Conservation (phyloP, 2,113 vertebrate species). For the Australoheros scitulus region DNA sequence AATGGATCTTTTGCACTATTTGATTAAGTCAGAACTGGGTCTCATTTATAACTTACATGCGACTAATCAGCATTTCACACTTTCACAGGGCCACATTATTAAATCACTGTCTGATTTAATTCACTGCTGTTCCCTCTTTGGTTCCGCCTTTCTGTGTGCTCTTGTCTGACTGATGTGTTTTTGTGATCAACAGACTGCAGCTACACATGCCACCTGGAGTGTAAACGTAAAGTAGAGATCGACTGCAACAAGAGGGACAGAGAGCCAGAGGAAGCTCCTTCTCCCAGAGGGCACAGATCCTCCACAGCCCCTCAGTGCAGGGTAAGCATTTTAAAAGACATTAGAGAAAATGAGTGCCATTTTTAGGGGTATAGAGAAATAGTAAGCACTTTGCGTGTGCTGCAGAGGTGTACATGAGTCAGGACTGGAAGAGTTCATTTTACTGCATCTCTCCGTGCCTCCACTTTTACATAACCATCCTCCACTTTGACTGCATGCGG, state of each 20-base stretch:
- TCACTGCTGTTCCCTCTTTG: background rate
- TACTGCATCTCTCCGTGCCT: slow-evolving; percentile 20
- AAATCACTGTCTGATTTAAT: background rate
- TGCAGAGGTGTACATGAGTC: slow-evolving; percentile 28
- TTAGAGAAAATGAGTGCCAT: background rate
- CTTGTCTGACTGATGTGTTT: slow-evolving; percentile 29
- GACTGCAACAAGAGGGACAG: slow-evolving; percentile 84
- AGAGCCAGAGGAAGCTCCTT: slow-evolving; percentile 58
- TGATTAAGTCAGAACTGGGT: background rate
- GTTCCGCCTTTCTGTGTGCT: background rate
- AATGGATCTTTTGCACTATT: background rate
- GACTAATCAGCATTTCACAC: background rate
- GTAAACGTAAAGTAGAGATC: slow-evolving; percentile 85
- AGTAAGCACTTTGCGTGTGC: background rate
- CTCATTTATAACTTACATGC: background rate
- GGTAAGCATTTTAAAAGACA: slow-evolving; percentile 70
- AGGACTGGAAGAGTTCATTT: slow-evolving; percentile 13
- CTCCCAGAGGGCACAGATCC: slow-evolving; percentile 74
- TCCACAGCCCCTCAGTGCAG: slow-evolving; percentile 64
- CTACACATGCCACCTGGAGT: slow-evolving; percentile 91
- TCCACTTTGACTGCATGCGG: slow-evolving; percentile 24
- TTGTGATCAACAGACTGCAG: slow-evolving; percentile 83
- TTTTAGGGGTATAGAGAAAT: background rate
- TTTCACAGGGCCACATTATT: background rate
- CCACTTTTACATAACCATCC: slow-evolving; percentile 50